A percentile compares a stretch with the other conserved stretches of the same genome.
These are phyloP conservation scores for Brachylomia viminalis DNA, from an alignment of 2,888 invertebrate species.

Conservation along the genomic window DNA sequence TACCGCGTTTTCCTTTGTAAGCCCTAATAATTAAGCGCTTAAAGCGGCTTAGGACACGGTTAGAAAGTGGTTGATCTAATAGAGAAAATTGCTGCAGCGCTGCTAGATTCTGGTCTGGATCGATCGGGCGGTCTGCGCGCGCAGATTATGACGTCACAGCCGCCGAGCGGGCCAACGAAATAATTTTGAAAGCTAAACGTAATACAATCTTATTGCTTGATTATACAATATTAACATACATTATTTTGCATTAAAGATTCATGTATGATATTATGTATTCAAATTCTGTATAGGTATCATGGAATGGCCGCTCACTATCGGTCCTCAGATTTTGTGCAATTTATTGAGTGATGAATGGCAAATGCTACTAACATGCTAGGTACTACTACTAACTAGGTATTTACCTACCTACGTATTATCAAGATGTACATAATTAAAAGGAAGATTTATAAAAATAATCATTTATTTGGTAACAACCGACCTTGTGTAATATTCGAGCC, in stretches of 20 bases:
- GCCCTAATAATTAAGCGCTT: constrained; percentile 74
- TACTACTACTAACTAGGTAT: background rate
- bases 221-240: constrained; percentile 62
- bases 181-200: constrained; percentile 77
- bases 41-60: constrained; percentile 68
- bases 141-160: constrained; percentile 86
- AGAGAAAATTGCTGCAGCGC: constrained; percentile 80
- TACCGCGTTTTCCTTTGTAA: constrained; percentile 61
- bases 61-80: constrained; percentile 62
- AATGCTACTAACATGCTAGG: background rate
- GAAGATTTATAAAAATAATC: background rate
- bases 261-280: constrained; percentile 37
- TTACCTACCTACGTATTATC: background rate
- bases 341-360: background rate
- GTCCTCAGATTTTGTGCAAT: background rate
- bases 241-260: constrained; percentile 48
- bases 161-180: constrained; percentile 81
- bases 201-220: constrained; percentile 67
- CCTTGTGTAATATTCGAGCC: constrained; percentile 18
- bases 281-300: constrained; percentile 21
- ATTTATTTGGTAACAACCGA: constrained; percentile 3
- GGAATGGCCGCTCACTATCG: background rate
- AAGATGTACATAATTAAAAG: background rate
- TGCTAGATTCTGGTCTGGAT: constrained; percentile 79
- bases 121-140: constrained; percentile 86